Base-by-base conservation (phyloP, 2,888 invertebrate genomes). In the Hemistola chrysoprasaria region DNA sequence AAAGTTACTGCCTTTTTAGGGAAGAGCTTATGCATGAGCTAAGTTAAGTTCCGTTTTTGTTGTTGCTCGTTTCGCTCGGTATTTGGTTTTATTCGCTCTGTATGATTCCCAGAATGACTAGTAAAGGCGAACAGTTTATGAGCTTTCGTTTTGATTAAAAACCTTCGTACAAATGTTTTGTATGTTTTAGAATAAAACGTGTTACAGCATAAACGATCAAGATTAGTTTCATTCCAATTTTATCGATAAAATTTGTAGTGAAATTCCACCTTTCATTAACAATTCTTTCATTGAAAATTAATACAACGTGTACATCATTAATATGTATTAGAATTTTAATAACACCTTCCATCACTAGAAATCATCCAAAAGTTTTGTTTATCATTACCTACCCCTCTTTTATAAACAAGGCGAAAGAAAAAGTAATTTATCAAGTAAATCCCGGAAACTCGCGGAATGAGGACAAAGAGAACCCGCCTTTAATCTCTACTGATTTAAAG, bases 391-490 rank as follows among this genome's bases (percentile, higher is more conserved):
- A 34, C 41, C 41, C 41, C 43, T 41, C 45, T 39, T 50, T 45
- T 46, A 44, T 42, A 78, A 81, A 78, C 76, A 81, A 78, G 79
- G 73, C 72, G 71, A 76, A 68, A 65, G 75, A 77, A 78, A 82
- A 83, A 81, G 83, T 81, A 82, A 85, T 85, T 83, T 84, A 83
- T 84, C 86, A 86, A 83, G 82, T 75, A 81, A 81, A 84, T 83
- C 83, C 21, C 8, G 53, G 50, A 56, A 55, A 46, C 42, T 26
- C 38, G 31, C 32, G 44, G 30, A 42, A 50, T 50, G 48, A 48
- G 40, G 38, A 48, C 25, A 53, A 59, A 27, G 46, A 25, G 44
- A 52, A 35, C 47, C 47, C 40, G 43, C 30, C 29, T 43, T 24
- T 51, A 48, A 51, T 51, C 51, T 58, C 53, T 51, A 41, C 58